Conservation (phyloP, 2,888 invertebrate genomes). For the Strigamia crassipes region DNA sequence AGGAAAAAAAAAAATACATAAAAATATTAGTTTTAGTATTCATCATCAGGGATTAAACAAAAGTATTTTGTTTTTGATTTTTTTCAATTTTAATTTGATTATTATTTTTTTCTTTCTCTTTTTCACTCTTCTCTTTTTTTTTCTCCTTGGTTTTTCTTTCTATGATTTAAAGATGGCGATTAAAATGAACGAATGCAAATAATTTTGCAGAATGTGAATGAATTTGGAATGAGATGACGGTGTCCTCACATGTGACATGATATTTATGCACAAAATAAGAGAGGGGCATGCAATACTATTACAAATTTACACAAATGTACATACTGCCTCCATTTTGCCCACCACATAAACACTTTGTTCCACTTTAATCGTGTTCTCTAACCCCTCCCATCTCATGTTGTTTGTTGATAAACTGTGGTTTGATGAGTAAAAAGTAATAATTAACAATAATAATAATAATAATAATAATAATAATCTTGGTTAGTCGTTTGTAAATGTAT, state of each 20-base stretch:
- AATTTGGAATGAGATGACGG: background rate
- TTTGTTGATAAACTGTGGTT: background rate
- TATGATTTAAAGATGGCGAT: background rate
- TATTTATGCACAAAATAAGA: background rate
- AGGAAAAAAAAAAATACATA: background rate
- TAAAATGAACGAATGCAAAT: no score
- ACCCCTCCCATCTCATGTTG: conserved; percentile 5
- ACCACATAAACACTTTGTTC: conserved; percentile 14
- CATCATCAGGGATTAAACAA: conserved; percentile 13
- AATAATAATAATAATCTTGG: background rate
- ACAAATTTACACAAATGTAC: conserved; percentile 16
- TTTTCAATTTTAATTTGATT: background rate
- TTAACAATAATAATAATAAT: background rate
- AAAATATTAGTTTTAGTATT: conserved; percentile 2
- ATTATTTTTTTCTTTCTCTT: background rate
- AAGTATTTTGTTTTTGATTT: background rate
- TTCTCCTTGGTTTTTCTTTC: background rate
- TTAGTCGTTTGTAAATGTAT: conserved; percentile 21
- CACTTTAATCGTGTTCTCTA: background rate
- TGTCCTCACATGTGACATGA: background rate
- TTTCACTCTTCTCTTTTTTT: background rate
- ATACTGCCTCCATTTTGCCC: conserved; percentile 21
- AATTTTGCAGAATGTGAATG: background rate
- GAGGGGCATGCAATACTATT: conserved; percentile 16
- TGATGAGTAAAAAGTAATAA: background rate